phyloP scores from a whole-genome alignment of 1,140 invertebrate species.

The Pissodes strobi region DNA sequence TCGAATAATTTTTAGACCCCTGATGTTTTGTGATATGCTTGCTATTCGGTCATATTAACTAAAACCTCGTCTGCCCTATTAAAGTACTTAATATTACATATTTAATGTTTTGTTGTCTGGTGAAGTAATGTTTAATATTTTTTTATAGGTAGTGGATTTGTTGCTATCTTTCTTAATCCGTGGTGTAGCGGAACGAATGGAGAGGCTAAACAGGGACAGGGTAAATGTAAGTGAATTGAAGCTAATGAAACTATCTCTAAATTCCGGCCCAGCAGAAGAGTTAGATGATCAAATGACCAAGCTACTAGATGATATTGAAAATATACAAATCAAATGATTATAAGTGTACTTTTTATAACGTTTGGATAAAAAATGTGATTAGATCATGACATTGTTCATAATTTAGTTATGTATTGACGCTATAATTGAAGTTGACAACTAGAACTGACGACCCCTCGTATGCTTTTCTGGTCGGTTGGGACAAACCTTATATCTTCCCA shows the following conservation, averaged over 20 bases:
- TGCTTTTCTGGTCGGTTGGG: no score
- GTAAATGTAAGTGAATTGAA: conserved; percentile 47
- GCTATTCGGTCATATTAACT: no score
- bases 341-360: no score
- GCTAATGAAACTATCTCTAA: conserved; percentile 49
- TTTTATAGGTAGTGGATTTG: conserved; percentile 48
- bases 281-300: conserved; percentile 50
- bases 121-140: neutral
- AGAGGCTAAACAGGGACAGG: conserved; percentile 27
- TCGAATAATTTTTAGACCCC: no score
- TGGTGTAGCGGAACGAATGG: conserved; percentile 35
- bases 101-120: neutral
- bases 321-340: conserved; percentile 42
- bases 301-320: conserved; percentile 45
- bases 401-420: no score
- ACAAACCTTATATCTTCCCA: no score
- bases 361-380: no score
- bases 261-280: conserved; percentile 33
- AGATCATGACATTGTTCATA: no score
- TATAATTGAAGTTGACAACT: no score
- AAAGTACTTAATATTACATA: neutral
- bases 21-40: no score
- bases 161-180: conserved; percentile 44
- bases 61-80: neutral
- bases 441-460: no score